Conservation (phyloP, 2,113 vertebrate species). For the Chionodraco myersi region DNA sequence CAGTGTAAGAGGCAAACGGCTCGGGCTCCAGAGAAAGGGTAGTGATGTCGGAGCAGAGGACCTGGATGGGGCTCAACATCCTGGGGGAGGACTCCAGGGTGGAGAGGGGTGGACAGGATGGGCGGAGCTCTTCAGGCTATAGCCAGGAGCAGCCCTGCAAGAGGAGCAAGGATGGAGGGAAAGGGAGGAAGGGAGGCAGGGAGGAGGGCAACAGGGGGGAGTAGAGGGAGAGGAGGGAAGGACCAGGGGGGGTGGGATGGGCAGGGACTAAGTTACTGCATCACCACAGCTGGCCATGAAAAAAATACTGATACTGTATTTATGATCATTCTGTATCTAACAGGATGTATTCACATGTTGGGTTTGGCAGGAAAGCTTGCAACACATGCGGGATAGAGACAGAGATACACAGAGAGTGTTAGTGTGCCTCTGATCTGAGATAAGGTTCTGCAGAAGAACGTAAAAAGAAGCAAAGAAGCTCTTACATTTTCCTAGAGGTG, state of each 20-base stretch:
- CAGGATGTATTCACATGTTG: constrained; percentile 44
- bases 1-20: constrained; percentile 86
- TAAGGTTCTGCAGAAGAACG: background rate
- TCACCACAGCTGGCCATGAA: constrained; percentile 67
- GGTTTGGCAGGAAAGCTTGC: constrained; percentile 40
- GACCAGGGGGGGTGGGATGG: constrained; percentile 40
- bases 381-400: constrained; percentile 48
- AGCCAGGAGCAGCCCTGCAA: constrained; percentile 86
- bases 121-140: constrained; percentile 85
- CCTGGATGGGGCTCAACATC: constrained; percentile 87
- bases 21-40: constrained; percentile 86
- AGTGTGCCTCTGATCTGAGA: background rate
- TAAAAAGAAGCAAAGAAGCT: background rate
- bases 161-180: constrained; percentile 78
- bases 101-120: constrained; percentile 83
- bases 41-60: constrained; percentile 87
- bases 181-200: constrained; percentile 33
- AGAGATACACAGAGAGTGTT: constrained; percentile 31
- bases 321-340: constrained; percentile 40
- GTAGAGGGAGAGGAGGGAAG: constrained; percentile 43
- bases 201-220: constrained; percentile 46
- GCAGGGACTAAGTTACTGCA: constrained; percentile 76
- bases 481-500: constrained; percentile 14
- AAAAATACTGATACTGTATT: constrained; percentile 44
- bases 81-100: constrained; percentile 84